phyloP scores from a whole-genome alignment of 2,888 invertebrate species.

The Pheosia gnoma region DNA sequence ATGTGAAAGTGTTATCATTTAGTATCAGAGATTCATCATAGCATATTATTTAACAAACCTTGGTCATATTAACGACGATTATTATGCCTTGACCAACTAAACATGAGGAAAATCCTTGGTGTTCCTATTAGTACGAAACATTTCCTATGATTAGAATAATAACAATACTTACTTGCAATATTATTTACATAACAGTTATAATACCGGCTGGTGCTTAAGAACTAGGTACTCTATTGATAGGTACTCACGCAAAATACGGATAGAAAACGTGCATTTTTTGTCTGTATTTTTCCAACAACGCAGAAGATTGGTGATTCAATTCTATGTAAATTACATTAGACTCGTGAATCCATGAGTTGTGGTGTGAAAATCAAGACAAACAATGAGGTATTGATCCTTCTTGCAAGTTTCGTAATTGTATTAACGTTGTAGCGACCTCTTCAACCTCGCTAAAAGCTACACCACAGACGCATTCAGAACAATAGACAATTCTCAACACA shows the following conservation, averaged over 20 bases:
- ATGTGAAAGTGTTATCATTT: not conserved
- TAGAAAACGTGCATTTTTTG: not conserved
- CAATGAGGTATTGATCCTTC: not conserved
- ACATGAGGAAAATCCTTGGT: conserved; percentile 3
- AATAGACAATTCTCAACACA: too few relatives aligned
- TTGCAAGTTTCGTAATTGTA: too few relatives aligned
- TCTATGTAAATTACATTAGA: conserved; percentile 1
- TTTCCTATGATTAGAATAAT: not conserved
- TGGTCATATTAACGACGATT: conserved; percentile 1
- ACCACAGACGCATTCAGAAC: too few relatives aligned
- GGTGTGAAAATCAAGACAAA: not conserved
- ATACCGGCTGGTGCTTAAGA: not conserved
- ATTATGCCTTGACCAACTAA: not conserved
- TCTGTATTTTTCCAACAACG: conserved; percentile 2
- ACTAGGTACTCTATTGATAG: not conserved
- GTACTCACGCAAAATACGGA: not conserved
- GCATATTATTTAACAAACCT: not conserved
- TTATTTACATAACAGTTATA: not conserved
- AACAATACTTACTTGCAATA: not conserved
- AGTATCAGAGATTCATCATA: not conserved
- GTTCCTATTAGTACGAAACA: not conserved
- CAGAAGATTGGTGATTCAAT: conserved; percentile 1
- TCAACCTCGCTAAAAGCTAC: too few relatives aligned
- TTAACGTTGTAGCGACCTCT: too few relatives aligned
- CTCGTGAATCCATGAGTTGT: not conserved